Evolutionary conservation across 2,113 vertebrate species (phyloP).

Genomic region (Leucopsar rothschildi): DNA sequence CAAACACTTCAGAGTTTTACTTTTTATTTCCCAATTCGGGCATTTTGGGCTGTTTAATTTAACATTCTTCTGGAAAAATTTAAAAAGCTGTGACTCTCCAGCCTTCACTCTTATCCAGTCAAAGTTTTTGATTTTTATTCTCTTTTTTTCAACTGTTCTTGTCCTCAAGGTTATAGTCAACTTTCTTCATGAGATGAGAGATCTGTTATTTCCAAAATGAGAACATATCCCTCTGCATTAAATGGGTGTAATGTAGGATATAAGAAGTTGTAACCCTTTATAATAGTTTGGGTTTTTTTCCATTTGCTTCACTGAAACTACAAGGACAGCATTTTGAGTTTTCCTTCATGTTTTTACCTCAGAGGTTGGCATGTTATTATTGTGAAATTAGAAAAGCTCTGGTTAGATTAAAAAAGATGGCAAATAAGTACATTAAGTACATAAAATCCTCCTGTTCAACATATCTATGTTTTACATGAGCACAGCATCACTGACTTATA

Average conservation of each 20-base stretch:
- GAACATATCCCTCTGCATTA: not conserved
- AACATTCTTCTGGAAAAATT: not conserved
- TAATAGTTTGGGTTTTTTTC: not conserved
- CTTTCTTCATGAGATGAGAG: not conserved
- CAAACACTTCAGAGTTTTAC: accelerated
- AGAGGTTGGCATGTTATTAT: not conserved
- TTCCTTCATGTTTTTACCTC: not conserved
- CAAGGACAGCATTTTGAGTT: not conserved
- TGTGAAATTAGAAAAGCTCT: not conserved
- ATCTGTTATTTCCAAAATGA: not conserved
- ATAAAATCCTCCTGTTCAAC: not conserved
- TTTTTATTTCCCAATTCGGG: not conserved
- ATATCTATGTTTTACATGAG: not conserved
- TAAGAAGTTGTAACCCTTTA: not conserved
- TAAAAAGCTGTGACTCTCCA: not conserved
- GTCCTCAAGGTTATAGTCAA: not conserved
- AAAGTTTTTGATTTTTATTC: not conserved
- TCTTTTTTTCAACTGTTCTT: not conserved
- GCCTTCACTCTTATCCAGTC: not conserved
- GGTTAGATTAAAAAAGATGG: not conserved
- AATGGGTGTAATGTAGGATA: not conserved
- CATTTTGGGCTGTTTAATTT: not conserved
- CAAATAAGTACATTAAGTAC: not conserved
- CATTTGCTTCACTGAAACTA: not conserved
- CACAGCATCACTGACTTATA: not conserved